A percentile compares a stretch with the other conserved stretches of the same genome.
Conservation (phyloP, 2,113 vertebrate genomes). For the Catharus fuscescens region DNA sequence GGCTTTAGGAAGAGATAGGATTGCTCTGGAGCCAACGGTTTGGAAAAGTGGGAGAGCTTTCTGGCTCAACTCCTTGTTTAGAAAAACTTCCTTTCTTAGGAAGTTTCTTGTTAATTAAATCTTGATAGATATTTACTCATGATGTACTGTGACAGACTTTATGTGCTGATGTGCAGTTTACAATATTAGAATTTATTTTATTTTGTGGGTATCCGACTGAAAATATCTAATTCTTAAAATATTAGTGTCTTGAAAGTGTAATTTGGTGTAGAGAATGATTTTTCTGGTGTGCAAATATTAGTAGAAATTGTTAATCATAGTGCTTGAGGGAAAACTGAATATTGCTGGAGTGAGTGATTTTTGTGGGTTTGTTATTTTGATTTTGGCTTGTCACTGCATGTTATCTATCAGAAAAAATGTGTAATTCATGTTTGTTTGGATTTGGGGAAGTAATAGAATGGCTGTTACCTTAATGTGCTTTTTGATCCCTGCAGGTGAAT, state of each 20-base stretch:
- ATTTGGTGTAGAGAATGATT: neutral
- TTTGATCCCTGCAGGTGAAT: constrained; percentile 82
- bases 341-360: neutral
- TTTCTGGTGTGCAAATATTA: neutral
- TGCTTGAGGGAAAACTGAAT: neutral
- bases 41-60: neutral
- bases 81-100: neutral
- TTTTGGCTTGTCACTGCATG: neutral
- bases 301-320: neutral
- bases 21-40: accelerated
- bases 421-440: neutral
- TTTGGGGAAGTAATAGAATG: neutral
- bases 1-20: neutral
- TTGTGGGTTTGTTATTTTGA: neutral
- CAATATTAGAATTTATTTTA: neutral
- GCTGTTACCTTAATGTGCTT: neutral
- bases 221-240: neutral
- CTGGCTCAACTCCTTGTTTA: neutral
- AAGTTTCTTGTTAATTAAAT: neutral
- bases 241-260: neutral
- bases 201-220: neutral
- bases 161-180: neutral
- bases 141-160: neutral
- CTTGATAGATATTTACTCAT: neutral
- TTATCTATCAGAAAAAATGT: neutral